Percentiles rank a stretch among this genome's conserved stretches.
phyloP scores from a whole-genome alignment of 2,888 invertebrate species.

The Lasioglossum pauxillum region DNA sequence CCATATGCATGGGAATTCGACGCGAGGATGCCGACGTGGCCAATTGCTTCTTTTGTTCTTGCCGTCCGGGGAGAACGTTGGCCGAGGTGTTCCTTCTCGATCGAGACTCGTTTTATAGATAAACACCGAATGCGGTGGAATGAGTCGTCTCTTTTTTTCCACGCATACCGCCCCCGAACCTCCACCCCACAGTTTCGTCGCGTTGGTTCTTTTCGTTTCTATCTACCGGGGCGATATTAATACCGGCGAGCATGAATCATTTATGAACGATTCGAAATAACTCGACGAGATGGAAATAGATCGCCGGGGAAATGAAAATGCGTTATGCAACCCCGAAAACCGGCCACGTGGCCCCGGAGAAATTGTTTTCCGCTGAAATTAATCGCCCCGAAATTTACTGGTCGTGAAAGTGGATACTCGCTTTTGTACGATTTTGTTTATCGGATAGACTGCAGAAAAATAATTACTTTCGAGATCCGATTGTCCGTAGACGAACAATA shows the following conservation, averaged over 20 bases:
- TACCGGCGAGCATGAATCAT: slow-evolving; percentile 58
- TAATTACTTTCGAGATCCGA: background rate
- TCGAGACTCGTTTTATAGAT: slow-evolving; percentile 56
- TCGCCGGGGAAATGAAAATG: slow-evolving; percentile 30
- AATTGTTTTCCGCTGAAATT: background rate
- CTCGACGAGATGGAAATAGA: slow-evolving; percentile 55
- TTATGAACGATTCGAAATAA: slow-evolving; percentile 65
- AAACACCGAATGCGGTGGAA: slow-evolving; percentile 60
- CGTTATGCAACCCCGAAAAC: slow-evolving; percentile 42
- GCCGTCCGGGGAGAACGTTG: slow-evolving; percentile 21
- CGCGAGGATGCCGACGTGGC: slow-evolving; percentile 56
- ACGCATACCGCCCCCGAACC: background rate
- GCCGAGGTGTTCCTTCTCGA: slow-evolving; percentile 40
- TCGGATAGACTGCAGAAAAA: background rate
- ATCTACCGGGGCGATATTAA: slow-evolving; percentile 35
- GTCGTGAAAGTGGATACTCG: background rate
- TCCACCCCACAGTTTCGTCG: background rate
- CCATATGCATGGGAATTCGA: slow-evolving; percentile 68
- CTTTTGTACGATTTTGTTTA: background rate
- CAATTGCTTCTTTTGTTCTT: slow-evolving; percentile 66
- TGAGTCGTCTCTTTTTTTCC: slow-evolving; percentile 2
- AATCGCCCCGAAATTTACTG: background rate
- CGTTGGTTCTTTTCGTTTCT: background rate
- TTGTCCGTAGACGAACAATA: no score
- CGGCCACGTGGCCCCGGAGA: background rate